These are phyloP conservation scores for Eustalomyia histrio DNA, from an alignment of 2,888 invertebrate genomes.

Conservation along the genomic window DNA sequence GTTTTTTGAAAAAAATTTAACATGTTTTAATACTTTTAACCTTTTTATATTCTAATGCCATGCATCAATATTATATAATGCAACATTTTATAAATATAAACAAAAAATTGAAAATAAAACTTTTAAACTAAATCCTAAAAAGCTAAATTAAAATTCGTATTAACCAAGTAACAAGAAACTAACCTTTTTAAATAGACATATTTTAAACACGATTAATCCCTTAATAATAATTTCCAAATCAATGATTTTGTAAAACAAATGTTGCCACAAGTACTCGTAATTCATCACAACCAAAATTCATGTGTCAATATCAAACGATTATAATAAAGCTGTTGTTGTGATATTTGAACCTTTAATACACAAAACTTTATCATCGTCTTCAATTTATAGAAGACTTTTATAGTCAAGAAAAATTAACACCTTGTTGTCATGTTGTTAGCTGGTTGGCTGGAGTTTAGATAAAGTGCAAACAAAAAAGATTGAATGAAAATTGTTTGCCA, in stretches of 20 bases:
- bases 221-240: neutral
- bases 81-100: too few species aligned
- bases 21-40: too few species aligned
- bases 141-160: neutral
- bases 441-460: neutral
- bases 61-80: too few species aligned
- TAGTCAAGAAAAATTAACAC: constrained; percentile 41
- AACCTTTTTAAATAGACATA: neutral
- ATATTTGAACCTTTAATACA: neutral
- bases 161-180: neutral
- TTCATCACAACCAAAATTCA: constrained; percentile 29
- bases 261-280: constrained; percentile 24
- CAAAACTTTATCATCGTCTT: constrained; percentile 24
- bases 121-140: too few species aligned
- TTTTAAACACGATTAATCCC: neutral
- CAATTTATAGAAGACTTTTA: neutral
- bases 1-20: too few species aligned
- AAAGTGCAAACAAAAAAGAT: neutral
- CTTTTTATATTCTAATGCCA: too few species aligned
- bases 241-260: constrained; percentile 18
- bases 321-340: constrained; percentile 29
- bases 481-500: constrained; percentile 43
- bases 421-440: constrained; percentile 28
- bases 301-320: constrained; percentile 43
- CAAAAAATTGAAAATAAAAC: too few species aligned